These are phyloP conservation scores for Scomber scombrus DNA, from an alignment of 2,113 vertebrate species.

Conservation along the genomic window DNA sequence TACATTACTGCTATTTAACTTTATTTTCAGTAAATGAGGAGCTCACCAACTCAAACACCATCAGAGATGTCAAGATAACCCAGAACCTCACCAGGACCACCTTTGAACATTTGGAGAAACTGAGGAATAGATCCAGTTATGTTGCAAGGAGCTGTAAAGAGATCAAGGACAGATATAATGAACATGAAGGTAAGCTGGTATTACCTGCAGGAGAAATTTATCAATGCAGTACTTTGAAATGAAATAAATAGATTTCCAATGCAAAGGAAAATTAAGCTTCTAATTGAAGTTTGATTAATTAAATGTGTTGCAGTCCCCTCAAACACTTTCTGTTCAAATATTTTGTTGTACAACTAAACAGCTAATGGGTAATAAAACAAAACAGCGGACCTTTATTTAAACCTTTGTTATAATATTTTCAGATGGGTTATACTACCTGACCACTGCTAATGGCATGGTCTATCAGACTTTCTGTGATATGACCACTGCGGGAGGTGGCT, in stretches of 20 bases:
- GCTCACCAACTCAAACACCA: not conserved
- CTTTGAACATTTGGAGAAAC: slow-evolving; percentile 16
- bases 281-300: not conserved
- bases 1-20: too few species aligned
- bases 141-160: slow-evolving; percentile 53
- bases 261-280: not conserved
- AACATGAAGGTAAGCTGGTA: slow-evolving; percentile 31
- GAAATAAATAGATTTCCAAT: too few species aligned
- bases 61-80: not conserved
- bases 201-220: not conserved
- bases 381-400: too few species aligned
- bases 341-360: too few species aligned
- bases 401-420: not conserved
- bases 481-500: slow-evolving; percentile 43
- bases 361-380: too few species aligned
- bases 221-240: too few species aligned
- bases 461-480: slow-evolving; percentile 59
- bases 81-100: not conserved
- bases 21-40: slow-evolving; percentile 6
- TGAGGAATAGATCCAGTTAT: slow-evolving; percentile 23
- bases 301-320: too few species aligned
- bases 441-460: slow-evolving; percentile 37
- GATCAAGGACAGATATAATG: slow-evolving; percentile 11
- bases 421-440: slow-evolving; percentile 53
- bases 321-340: too few species aligned